Evolutionary conservation across 2,797 vertebrate species (phyloP).

Genomic region (Ceryle rudis): DNA sequence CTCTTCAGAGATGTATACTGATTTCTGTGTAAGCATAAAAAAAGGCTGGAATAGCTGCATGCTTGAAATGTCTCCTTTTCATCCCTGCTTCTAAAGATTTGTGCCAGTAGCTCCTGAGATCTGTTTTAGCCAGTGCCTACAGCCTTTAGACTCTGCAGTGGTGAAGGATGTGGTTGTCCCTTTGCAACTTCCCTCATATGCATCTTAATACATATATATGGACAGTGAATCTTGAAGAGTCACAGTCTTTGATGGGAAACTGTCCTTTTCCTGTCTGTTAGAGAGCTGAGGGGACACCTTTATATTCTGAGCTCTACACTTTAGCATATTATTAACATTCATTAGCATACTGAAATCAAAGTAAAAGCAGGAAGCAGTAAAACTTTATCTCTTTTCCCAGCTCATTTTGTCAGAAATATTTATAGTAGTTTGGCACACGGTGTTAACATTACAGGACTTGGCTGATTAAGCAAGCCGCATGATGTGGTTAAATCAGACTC

Average conservation of each 20-base stretch:
- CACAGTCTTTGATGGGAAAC: not conserved
- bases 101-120: not conserved
- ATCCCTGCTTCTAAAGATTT: not conserved
- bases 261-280: not conserved
- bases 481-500: not conserved
- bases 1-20: not conserved
- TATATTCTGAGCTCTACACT: not conserved
- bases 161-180: not conserved
- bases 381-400: not conserved
- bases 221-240: not conserved
- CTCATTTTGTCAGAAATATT: slow-evolving; percentile 10
- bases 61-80: not conserved
- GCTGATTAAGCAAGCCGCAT: not conserved
- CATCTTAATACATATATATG: not conserved
- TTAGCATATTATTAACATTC: not conserved
- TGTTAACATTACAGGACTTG: not conserved
- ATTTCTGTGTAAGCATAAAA: not conserved
- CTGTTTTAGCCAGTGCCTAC: not conserved
- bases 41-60: not conserved
- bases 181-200: not conserved
- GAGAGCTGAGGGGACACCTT: not conserved
- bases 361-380: not conserved
- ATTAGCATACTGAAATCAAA: not conserved
- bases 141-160: not conserved
- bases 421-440: not conserved